Percentiles rank a stretch among this genome's conserved stretches.
phyloP scores from a whole-genome alignment of 2,113 vertebrate genomes.

The Pseudorasbora parva region DNA sequence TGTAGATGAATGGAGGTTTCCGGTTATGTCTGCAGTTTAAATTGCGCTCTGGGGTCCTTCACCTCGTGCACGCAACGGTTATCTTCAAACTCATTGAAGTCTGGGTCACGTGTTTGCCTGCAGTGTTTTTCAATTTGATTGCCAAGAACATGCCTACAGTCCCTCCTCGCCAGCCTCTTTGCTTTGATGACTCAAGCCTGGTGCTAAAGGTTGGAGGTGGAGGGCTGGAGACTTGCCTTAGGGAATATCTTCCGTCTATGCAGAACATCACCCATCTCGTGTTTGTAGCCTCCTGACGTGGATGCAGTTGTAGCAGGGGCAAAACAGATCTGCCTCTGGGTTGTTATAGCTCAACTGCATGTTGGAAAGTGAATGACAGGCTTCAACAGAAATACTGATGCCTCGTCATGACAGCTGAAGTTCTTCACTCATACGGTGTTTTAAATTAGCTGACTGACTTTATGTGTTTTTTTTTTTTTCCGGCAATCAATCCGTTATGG shows the following conservation, averaged over 20 bases:
- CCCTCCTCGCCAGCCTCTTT: constrained; percentile 13
- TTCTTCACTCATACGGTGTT: background rate
- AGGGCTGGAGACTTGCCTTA: constrained; percentile 54
- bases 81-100: constrained; percentile 41
- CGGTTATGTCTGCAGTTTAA: background rate
- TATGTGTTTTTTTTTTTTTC: too few relatives aligned
- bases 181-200: constrained; percentile 60
- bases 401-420: background rate
- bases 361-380: constrained; percentile 63
- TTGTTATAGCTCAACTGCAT: constrained; percentile 65
- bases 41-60: background rate
- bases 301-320: constrained; percentile 17
- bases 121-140: constrained; percentile 31
- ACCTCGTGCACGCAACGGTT: background rate
- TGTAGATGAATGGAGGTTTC: background rate
- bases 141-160: constrained; percentile 11
- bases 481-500: constrained; percentile 56
- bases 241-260: constrained; percentile 52
- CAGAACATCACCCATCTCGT: constrained; percentile 44
- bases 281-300: constrained; percentile 50
- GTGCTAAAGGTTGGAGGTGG: constrained; percentile 54
- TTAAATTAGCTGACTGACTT: background rate
- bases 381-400: constrained; percentile 66
- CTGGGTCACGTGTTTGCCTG: constrained; percentile 13
- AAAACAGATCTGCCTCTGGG: constrained; percentile 62